Base-by-base conservation (phyloP, 92 coral and sea anemone species). In the Parazoanthus darwini region DNA sequence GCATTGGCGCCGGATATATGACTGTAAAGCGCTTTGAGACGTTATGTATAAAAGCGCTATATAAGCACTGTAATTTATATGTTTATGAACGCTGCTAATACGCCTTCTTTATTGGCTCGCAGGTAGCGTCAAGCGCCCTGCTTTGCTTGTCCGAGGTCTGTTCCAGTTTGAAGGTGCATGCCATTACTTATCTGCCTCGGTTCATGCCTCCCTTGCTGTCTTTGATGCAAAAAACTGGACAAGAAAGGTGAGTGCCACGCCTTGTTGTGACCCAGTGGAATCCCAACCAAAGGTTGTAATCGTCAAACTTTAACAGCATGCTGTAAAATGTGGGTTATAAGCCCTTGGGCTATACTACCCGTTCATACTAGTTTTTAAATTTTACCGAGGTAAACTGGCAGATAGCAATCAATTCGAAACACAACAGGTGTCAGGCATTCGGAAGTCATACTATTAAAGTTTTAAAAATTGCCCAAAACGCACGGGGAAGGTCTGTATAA, bases 81-180 rank as follows among this genome's bases (percentile, higher is more conserved):
- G 33, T 29, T 33, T 10, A 16, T 72, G 39, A 72, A 26, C 18
- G 13, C 16, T 33, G 6, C 50, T 38, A 38, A 77, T 18, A 1
- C 29, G 13, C 10, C 48, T 9, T 84, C 26, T 84, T 5, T 82
- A 11, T 44, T 39, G 66, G 20, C 39, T 35, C 59, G 22, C 54
- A 97, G 97, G 98, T 97, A 25, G 93, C 92, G 11, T 95, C 99
- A 46, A 97, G 98, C 85, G 97, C 99, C 3, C 88, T 97, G 56
- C 94, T 95, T n/a, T 97, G 98, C 79, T 90, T 92, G 14, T 98
- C 95, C 39, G 99, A 95, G 85, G 95, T 90, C 46, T 93, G 96
- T 88, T 35, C 94, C 74, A 92, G 92, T 25, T 93, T 97, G 22
- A 92, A 95, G 87, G 96, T 94, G 50, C 96, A 90, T 70, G 92